Evolutionary conservation across 2,888 invertebrate species (phyloP), one percentile per base, ranked within the genome.

Genomic region (Cylindroiulus punctatus): DNA sequence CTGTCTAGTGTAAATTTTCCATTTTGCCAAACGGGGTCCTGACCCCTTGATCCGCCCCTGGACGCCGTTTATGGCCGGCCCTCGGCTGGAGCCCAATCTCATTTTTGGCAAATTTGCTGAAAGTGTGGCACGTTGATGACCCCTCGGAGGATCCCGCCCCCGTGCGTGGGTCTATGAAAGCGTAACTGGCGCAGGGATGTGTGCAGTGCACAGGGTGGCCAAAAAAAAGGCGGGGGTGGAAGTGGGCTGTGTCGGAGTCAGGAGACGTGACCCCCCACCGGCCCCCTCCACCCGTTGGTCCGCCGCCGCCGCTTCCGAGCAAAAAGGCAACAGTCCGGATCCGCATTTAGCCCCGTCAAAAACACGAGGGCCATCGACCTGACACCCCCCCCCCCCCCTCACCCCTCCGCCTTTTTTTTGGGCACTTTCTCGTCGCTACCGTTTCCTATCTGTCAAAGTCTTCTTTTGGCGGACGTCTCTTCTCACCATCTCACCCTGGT

Each of bases 221-320:
- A 19, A n/a, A 57, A 57, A 57, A 57, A 57, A n/a, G 57, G 57
- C 19, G 57, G 57, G 57, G 57, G 57, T 57, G 57, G 57, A 57
- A 57, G 57, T n/a, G 57, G 57, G 57, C 19, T 57, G 57, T 57
- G 57, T 57, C 57, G 57, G 57, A 57, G 57, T 57, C 57, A 57
- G n/a, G 57, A 57, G 57, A 57, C 57, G 57, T 57, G 57, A 57
- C 57, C n/a, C n/a, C n/a, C n/a, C n/a, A n/a, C n/a, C n/a, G n/a
- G n/a, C 57, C 57, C 57, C 40, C 57, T 57, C 57, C 57, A 57
- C 57, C 57, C 57, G 57, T 57, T 57, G 57, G 57, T 57, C 57
- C 57, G 57, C 57, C 57, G 47, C 47, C 47, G 42, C 42, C 42
- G 47, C 17, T 47, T 47, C 14, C 47, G 17, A 47, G 8, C 57